Base-by-base conservation (phyloP, 2,113 vertebrate species). In the Stomatorhinus ivindoensis region DNA sequence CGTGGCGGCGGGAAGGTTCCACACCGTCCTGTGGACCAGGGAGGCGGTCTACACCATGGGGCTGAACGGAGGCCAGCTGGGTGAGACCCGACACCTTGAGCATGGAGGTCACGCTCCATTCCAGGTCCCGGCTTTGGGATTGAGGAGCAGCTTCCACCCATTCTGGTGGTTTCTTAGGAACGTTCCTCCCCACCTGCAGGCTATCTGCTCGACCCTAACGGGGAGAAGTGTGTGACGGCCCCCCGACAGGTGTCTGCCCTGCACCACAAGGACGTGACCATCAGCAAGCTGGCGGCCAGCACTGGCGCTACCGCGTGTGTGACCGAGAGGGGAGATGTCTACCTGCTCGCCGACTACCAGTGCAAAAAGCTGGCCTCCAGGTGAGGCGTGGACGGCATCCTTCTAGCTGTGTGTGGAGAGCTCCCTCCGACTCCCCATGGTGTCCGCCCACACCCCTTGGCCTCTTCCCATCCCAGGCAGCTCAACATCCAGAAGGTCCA, bases 351-450 rank as follows among this genome's bases (percentile, higher is more conserved):
- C 51, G 97, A 98, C 89, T 99, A 99, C 93, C 98, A 99, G 91
- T 99, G 98, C 96, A 99, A 99, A 93, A 99, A 99, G 95, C 94
- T 99, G 91, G 97, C 97, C 91, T 98, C 98, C 19, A 98, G 97
- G 98, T 99, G 93, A 93, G 97, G 95, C 4, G 15, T 15, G 24
- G 15, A 27, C 31, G 27, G n/a, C 0, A 2, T 35, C 24, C 27
- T 86, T 53, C n/a, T 10, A 17, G 0, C 17, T 39, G 3, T 53
- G 35, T 69, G 17, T 27, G 80, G 11, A 7, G 10, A 19, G 6
- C 35, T 69, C 6, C 51, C 10, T 15, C 61, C 31, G 61, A 4
- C 27, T 39, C 13, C 15, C 87, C 35, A 76, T 19, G 21, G 24
- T 31, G 39, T 35, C 6, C 15, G 24, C 53, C 39, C 76, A 27